These are phyloP conservation scores for Leucopsar rothschildi DNA, from an alignment of 2,113 vertebrate species.

Conservation along the genomic window DNA sequence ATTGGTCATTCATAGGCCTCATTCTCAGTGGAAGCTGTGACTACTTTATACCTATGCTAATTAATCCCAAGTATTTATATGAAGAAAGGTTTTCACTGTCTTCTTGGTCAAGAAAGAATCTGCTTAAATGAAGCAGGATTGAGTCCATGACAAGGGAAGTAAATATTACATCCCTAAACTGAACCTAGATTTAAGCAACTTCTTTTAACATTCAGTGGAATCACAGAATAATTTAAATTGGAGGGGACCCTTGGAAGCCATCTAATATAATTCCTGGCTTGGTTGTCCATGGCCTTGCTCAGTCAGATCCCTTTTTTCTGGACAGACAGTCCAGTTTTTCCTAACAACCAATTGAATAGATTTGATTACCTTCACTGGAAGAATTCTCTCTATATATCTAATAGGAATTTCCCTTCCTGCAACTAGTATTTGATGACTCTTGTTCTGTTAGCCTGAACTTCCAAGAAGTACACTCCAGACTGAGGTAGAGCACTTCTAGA, in stretches of 20 bases:
- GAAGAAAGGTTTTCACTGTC: not conserved
- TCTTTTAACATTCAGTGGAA: not conserved
- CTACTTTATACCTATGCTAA: not conserved
- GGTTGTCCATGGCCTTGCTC: not conserved
- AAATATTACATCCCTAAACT: not conserved
- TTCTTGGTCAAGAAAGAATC: not conserved
- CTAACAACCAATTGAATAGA: not conserved
- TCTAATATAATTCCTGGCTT: not conserved
- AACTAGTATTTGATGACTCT: not conserved
- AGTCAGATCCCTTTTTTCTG: not conserved
- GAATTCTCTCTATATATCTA: not conserved
- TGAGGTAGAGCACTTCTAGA: not conserved
- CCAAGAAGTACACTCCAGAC: fast-evolving
- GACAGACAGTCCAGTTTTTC: not conserved
- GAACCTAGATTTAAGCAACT: not conserved
- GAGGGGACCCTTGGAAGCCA: not conserved
- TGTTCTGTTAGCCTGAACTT: not conserved
- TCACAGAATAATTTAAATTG: not conserved
- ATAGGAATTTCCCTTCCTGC: not conserved
- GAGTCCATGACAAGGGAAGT: not conserved
- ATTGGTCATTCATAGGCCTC: not conserved
- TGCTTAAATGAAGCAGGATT: not conserved
- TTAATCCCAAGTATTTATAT: not conserved
- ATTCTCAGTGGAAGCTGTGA: not conserved
- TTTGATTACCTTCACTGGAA: not conserved